Evolutionary conservation across 2,888 invertebrate genomes (phyloP), one percentile per base, ranked within the genome.

Genomic region (Chrysopilus asiliformis): DNA sequence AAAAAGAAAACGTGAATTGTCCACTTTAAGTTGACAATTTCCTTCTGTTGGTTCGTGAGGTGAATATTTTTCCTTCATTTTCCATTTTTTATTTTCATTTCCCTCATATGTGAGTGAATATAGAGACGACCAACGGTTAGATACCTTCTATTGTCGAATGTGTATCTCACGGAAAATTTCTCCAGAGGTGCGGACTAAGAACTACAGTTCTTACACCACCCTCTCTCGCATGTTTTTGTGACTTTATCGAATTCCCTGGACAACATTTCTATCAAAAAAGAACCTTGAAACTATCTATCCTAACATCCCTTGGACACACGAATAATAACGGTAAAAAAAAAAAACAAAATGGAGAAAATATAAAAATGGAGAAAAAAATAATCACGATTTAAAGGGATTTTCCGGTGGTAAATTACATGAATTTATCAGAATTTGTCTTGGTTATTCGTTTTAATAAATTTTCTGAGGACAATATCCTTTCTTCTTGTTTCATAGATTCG

Each of bases 21-120:
- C 38, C 27, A 38, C 32, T 32, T 38, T 32, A 43, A 43, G 39
- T 41, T 41, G 41, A 43, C 41, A 43, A 43, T 43, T 43, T 43
- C 39, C 39, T 39, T 37, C 39, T 43, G 41, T 36, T 41, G 39
- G 38, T 43, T 40, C 43, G 41, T 43, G 43, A 43, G 43, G 41
- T 41, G 43, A 43, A 43, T 43, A 32, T 32, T 37, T 31, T 37
- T 35, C 10, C 10, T 32, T 15, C 32, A 37, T 37, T 32, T 30
- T 37, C 13, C 29, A n/a, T n/a, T n/a, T n/a, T n/a, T n/a, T n/a
- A n/a, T n/a, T n/a, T n/a, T n/a, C n/a, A n/a, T n/a, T n/a, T n/a
- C n/a, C n/a, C n/a, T n/a, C n/a, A n/a, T n/a, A n/a, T n/a, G n/a
- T 29, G 16, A 15, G 7, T 20, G 18, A 15, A 8, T 3, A 24